Evolutionary conservation across 2,888 invertebrate genomes (phyloP).

Genomic region (Theodoxus fluviatilis): DNA sequence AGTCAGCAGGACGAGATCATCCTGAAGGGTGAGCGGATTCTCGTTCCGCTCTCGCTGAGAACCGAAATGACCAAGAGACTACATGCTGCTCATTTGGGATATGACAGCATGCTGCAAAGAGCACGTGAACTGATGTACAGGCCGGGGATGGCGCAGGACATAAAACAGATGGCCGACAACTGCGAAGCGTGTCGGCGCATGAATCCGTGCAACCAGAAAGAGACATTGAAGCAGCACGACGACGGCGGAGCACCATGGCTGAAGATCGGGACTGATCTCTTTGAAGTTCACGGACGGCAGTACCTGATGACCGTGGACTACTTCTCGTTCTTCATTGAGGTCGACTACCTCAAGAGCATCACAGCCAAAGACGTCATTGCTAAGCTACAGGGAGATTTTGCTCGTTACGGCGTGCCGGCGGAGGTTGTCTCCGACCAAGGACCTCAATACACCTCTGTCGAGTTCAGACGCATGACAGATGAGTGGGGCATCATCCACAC

Average conservation of each 20-base stretch:
- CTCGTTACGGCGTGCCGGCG: neutral
- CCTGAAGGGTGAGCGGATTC: slow-evolving; percentile 27
- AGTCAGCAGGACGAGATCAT: slow-evolving; percentile 21
- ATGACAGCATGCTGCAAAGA: slow-evolving; percentile 29
- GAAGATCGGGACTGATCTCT: slow-evolving; percentile 24
- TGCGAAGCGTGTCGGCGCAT: neutral
- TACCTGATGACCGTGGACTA: slow-evolving; percentile 18
- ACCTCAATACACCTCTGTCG: slow-evolving; percentile 27
- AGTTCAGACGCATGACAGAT: slow-evolving; percentile 23
- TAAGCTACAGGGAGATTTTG: neutral
- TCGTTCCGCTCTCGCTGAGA: slow-evolving; percentile 25
- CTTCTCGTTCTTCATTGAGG: slow-evolving; percentile 14
- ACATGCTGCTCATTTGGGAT: slow-evolving; percentile 29
- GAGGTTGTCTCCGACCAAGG: slow-evolving; percentile 26
- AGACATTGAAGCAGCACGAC: slow-evolving; percentile 9
- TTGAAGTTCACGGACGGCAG: slow-evolving; percentile 23
- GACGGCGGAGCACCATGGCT: slow-evolving; percentile 24
- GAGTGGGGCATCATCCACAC: slow-evolving; percentile 33
- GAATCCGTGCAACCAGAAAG: neutral
- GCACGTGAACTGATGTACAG: slow-evolving; percentile 26
- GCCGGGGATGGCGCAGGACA: slow-evolving; percentile 20
- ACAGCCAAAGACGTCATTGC: neutral
- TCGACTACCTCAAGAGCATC: slow-evolving; percentile 13
- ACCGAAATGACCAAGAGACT: slow-evolving; percentile 25
- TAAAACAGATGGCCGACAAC: slow-evolving; percentile 15